Conservation (phyloP, 2,113 vertebrate species). For the Gnathonemus longibarbis region DNA sequence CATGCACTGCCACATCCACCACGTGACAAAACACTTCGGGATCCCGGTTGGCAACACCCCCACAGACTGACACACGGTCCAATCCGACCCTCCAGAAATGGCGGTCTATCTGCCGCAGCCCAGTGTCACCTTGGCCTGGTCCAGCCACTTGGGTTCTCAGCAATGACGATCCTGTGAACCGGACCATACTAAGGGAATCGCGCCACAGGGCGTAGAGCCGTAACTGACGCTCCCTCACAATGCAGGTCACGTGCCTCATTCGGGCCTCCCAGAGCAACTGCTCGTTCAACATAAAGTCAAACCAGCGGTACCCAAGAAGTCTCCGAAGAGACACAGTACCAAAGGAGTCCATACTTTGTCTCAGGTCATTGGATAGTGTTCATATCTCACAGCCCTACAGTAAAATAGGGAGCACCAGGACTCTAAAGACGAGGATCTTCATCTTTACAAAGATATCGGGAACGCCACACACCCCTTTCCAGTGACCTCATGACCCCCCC, state of each 20-base stretch:
- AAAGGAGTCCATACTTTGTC: neutral
- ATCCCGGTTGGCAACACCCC: neutral
- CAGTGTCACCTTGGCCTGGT: neutral
- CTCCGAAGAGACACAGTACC: neutral
- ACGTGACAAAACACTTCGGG: neutral
- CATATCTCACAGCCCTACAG: neutral
- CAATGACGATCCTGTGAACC: too few relatives aligned
- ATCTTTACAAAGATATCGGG: neutral
- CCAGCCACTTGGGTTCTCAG: neutral
- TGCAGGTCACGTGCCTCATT: too few relatives aligned
- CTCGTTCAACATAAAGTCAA: too few relatives aligned
- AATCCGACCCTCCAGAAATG: neutral
- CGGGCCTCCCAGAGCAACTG: too few relatives aligned
- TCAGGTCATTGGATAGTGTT: neutral
- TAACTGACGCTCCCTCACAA: too few relatives aligned
- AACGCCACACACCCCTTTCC: neutral
- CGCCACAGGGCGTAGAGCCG: too few relatives aligned
- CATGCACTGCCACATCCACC: neutral
- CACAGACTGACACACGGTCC: neutral
- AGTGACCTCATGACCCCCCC: neutral
- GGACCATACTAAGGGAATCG: too few relatives aligned
- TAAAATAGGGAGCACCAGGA: neutral
- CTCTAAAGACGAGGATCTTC: neutral
- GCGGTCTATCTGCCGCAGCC: neutral
- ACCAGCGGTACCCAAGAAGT: neutral